Evolutionary conservation across 37 sponge, comb jelly and placozoan species (phyloP), one percentile per base, ranked within the genome.

Genomic region (Ianthella basta): DNA sequence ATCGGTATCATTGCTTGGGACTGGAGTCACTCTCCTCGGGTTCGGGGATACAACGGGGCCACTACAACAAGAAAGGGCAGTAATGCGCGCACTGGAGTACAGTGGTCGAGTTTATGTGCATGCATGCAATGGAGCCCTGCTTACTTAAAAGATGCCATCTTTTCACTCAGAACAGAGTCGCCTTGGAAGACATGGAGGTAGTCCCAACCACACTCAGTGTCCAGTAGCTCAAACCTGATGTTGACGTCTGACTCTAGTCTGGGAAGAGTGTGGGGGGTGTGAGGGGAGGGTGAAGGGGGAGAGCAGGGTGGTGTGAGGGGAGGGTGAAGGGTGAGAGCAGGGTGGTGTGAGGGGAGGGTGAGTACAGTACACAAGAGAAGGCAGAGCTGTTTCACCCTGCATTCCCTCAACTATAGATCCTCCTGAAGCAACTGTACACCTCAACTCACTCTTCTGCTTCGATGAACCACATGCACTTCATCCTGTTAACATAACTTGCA

Each of bases 191-290:
- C 87, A 80, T 91, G 61, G 30, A 94, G 79, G 29, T 82, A 87
- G 80, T 94, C 95, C 95, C 95, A 94, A 13, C 56, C 69, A 80
- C 95, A 94, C 69, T 94, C 95, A 23, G 66, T 41, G 66, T 82
- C 79, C 54, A 90, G 50, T 0, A 36, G 56, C 35, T 85, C 73
- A 56, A 92, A 39, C 15, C 56, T 83, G 66, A 92, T 36, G 30
- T 79, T 39, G 50, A 91, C 80, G 54, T 82, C 65, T 15, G 55
- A 18, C 66, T 57, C 75, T 19, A 86, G 34, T 6, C 90, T 90
- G 63, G 0, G 18, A 50, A 4, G 33, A 19, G 57, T 38, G 38
- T 4, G 37, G 18, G 35, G 40, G 24, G 39, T 25, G 25, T 38
- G 40, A 40, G 55, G 15, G 24, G n/a, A 0, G 14, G 79, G 24